A percentile compares a stretch with the other conserved stretches of the same genome.
phyloP scores from a whole-genome alignment of 1,140 invertebrate genomes.

The Cheumatopsyche charites region DNA sequence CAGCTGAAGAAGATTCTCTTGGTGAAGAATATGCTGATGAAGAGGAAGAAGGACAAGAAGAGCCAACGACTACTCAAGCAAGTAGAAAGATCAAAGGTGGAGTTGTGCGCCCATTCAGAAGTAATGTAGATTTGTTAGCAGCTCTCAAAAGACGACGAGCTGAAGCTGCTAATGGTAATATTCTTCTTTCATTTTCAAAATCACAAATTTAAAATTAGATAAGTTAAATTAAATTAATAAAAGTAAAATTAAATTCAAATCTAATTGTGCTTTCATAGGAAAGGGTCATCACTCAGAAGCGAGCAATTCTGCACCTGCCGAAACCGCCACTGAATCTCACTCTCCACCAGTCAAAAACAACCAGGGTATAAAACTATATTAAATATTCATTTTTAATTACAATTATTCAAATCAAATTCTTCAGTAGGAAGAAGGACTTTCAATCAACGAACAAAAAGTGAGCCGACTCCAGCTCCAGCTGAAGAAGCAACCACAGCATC shows the following conservation, averaged over 20 bases:
- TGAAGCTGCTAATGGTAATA: conserved; percentile 56
- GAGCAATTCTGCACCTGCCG: conserved; percentile 9
- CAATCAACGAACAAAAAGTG: conserved; percentile 30
- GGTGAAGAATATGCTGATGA: conserved; percentile 58
- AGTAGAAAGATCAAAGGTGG: conserved; percentile 68
- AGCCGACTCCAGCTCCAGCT: conserved; percentile 37
- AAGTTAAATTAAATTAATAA: no score
- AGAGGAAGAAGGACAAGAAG: conserved; percentile 55
- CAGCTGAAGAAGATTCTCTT: conserved; percentile 29
- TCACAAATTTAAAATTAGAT: no score
- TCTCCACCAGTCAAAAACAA: conserved; percentile 19
- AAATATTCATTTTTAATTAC: no score
- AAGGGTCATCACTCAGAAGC: conserved; percentile 34
- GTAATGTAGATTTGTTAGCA: conserved; percentile 74
- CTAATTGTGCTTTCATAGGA: background rate
- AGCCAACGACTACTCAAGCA: conserved; percentile 67
- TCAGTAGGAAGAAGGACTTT: conserved; percentile 35
- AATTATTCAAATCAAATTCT: no score
- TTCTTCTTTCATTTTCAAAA: background rate
- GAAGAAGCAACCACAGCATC: conserved; percentile 52
- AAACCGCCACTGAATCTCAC: conserved; percentile 20
- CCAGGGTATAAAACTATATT: conserved; percentile 33
- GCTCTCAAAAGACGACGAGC: conserved; percentile 68
- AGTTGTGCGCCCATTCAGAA: conserved; percentile 70
- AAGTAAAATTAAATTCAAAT: background rate